phyloP scores from a whole-genome alignment of 2,888 invertebrate genomes.

The Amiota minor region DNA sequence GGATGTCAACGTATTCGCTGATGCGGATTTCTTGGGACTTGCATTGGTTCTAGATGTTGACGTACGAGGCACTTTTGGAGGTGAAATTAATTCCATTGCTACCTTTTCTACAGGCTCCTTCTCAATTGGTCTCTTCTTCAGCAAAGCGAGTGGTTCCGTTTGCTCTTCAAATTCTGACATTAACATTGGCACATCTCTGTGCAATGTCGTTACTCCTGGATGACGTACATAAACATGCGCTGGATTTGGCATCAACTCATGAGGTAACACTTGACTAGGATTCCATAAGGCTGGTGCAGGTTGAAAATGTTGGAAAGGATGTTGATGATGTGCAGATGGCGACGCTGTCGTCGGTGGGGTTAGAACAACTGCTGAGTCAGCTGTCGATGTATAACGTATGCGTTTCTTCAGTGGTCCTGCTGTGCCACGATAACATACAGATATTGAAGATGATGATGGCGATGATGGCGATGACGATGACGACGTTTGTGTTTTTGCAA shows the following conservation, averaged over 20 bases:
- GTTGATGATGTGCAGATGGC: constrained; percentile 68
- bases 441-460: neutral
- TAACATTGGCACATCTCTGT: constrained; percentile 57
- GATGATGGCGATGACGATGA: neutral
- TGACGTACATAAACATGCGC: constrained; percentile 72
- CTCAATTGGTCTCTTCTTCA: constrained; percentile 73
- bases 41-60: constrained; percentile 16
- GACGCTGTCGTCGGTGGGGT: constrained; percentile 73
- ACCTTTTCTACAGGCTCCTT: neutral
- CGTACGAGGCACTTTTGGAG: constrained; percentile 6
- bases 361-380: constrained; percentile 63
- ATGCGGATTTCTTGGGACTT: constrained; percentile 28
- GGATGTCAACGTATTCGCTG: constrained; percentile 25
- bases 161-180: constrained; percentile 71
- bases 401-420: constrained; percentile 82
- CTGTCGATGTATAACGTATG: constrained; percentile 75
- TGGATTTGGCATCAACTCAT: constrained; percentile 74
- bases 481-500: constrained; percentile 28
- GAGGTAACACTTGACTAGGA: constrained; percentile 69
- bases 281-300: constrained; percentile 78
- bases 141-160: constrained; percentile 79
- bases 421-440: constrained; percentile 25
- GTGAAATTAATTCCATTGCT: neutral
- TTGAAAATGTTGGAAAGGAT: neutral
- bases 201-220: constrained; percentile 73